These are phyloP conservation scores for Neoseiulus cucumeris DNA, from an alignment of 1,140 invertebrate species.

Conservation along the genomic window DNA sequence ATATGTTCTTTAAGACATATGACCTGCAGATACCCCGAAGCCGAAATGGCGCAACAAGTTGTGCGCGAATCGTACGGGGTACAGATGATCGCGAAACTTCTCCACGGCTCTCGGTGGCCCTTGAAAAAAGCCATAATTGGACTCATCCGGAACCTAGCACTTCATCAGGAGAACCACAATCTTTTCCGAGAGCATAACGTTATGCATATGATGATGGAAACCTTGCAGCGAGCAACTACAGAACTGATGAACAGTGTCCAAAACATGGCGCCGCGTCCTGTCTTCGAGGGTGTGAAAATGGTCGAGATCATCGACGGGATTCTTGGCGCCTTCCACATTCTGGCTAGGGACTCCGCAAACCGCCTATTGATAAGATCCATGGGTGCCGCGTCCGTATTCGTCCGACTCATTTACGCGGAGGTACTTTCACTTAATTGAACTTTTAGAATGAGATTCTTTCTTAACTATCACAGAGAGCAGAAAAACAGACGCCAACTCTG, in stretches of 20 bases:
- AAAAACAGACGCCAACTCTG: too few relatives aligned
- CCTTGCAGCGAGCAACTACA: slow-evolving; percentile 26
- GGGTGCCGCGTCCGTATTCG: neutral
- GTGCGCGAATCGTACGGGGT: slow-evolving; percentile 31
- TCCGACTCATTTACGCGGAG: neutral
- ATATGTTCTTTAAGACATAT: slow-evolving; percentile 33
- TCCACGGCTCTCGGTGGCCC: slow-evolving; percentile 21
- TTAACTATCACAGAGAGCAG: too few relatives aligned
- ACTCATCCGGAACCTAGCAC: slow-evolving; percentile 32
- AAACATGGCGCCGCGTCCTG: slow-evolving; percentile 32
- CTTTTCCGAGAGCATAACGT: slow-evolving; percentile 29
- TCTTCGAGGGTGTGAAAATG: slow-evolving; percentile 30
- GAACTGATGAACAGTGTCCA: neutral
- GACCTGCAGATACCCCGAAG: slow-evolving; percentile 30
- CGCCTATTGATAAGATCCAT: slow-evolving; percentile 28
- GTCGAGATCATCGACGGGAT: slow-evolving; percentile 31
- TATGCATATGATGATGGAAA: slow-evolving; percentile 28
- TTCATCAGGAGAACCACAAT: slow-evolving; percentile 30
- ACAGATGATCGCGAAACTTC: slow-evolving; percentile 29
- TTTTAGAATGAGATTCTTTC: too few relatives aligned
- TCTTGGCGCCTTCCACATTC: slow-evolving; percentile 32
- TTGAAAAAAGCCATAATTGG: slow-evolving; percentile 29
- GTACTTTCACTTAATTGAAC: too few relatives aligned
- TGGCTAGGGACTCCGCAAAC: slow-evolving; percentile 31
- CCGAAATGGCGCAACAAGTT: slow-evolving; percentile 31